These are phyloP conservation scores for Paraescarpia echinospica DNA, from an alignment of 1,140 invertebrate species.

Conservation along the genomic window DNA sequence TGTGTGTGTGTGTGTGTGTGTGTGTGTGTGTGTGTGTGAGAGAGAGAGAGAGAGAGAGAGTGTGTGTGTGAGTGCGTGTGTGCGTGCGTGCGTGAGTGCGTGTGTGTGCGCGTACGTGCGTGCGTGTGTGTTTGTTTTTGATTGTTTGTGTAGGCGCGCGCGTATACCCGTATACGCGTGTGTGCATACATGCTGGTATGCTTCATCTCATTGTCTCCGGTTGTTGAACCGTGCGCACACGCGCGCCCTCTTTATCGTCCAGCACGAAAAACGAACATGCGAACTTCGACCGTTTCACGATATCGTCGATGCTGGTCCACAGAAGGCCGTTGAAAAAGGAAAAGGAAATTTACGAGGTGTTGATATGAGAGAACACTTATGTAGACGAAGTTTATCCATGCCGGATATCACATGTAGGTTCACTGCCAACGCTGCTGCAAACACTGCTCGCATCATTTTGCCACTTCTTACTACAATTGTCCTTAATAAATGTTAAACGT, in stretches of 20 bases:
- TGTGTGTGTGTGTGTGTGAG: not conserved
- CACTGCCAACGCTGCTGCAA: not conserved
- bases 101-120: not conserved
- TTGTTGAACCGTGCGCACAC: not conserved
- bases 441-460: not conserved
- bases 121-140: not conserved
- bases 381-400: not conserved
- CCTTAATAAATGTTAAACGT: not conserved
- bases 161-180: slow-evolving; percentile 9
- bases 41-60: too few species aligned
- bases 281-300: not conserved
- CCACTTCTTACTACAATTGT: not conserved
- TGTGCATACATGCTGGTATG: slow-evolving; percentile 9
- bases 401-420: not conserved
- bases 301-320: not conserved
- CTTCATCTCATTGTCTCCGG: too few species aligned
- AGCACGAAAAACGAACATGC: not conserved
- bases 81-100: not conserved
- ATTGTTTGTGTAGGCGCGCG: not conserved
- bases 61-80: not conserved
- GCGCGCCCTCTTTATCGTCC: not conserved
- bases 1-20: not conserved
- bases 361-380: not conserved
- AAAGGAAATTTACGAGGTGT: slow-evolving; percentile 4
- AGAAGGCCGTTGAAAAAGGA: not conserved